Evolutionary conservation across 2,797 vertebrate genomes (phyloP).

Genomic region (Nannoperca australis): DNA sequence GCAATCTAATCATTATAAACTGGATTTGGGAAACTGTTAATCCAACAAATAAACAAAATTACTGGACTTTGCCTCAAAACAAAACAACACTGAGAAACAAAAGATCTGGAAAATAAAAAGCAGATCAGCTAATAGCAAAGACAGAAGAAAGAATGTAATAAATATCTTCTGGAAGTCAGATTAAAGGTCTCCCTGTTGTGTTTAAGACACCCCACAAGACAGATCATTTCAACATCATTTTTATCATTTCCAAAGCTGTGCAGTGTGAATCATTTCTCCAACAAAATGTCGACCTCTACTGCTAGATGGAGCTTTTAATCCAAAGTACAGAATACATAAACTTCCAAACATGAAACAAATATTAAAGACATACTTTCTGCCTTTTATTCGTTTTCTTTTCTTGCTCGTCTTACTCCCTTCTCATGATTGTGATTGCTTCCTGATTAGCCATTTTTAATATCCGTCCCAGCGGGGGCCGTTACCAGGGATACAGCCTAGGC

Average conservation of each 20-base stretch:
- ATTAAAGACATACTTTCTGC: constrained; percentile 30
- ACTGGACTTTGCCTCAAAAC: constrained; percentile 17
- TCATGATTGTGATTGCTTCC: constrained; percentile 66
- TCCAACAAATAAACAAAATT: constrained; percentile 8
- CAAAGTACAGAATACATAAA: constrained; percentile 45
- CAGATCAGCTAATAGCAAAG: constrained; percentile 13
- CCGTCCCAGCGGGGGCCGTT: constrained; percentile 80
- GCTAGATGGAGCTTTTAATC: constrained; percentile 44
- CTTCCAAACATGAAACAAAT: constrained; percentile 44
- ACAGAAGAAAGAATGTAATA: constrained; percentile 32
- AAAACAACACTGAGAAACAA: constrained; percentile 11
- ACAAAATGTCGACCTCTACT: constrained; percentile 47
- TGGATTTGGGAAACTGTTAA: constrained; percentile 3
- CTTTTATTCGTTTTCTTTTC: constrained; percentile 31
- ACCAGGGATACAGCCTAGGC: constrained; percentile 72
- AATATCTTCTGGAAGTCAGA: constrained; percentile 37
- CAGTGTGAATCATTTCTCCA: constrained; percentile 39
- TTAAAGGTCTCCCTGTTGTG: constrained; percentile 39
- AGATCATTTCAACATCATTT: constrained; percentile 49
- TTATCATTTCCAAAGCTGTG: constrained; percentile 51
- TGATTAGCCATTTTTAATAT: constrained; percentile 90
- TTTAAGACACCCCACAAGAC: constrained; percentile 35
- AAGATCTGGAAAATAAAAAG: constrained; percentile 31
- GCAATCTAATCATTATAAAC: constrained; percentile 2
- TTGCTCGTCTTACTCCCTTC: constrained; percentile 38